These are phyloP conservation scores for Rhamnusium bicolor DNA, from an alignment of 2,888 invertebrate species.

Conservation along the genomic window DNA sequence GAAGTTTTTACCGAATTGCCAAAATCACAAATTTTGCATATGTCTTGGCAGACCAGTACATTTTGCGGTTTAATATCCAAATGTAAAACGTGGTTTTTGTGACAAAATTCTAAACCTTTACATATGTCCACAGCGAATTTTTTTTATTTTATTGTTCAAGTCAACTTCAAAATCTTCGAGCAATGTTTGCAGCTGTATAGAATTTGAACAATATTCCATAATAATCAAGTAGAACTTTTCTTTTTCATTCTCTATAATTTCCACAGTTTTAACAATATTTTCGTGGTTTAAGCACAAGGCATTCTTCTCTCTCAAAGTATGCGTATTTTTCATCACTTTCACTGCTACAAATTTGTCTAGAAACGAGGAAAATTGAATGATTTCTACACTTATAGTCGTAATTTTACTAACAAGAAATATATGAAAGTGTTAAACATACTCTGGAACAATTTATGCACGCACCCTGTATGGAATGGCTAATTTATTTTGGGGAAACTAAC, in stretches of 20 bases:
- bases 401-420: no score
- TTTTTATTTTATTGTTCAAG: conserved; percentile 38
- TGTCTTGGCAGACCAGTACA: conserved; percentile 60
- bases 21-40: conserved; percentile 69
- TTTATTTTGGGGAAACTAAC: no score
- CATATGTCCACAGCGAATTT: conserved; percentile 60
- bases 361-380: conserved; percentile 30
- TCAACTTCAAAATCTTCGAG: conserved; percentile 53
- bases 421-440: no score
- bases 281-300: conserved; percentile 59
- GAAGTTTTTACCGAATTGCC: conserved; percentile 62
- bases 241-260: conserved; percentile 57
- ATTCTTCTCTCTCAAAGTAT: conserved; percentile 59
- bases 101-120: conserved; percentile 63
- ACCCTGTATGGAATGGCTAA: no score
- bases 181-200: conserved; percentile 60
- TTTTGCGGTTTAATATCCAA: conserved; percentile 69
- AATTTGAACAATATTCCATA: conserved; percentile 64
- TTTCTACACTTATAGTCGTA: background rate
- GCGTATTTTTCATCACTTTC: conserved; percentile 60
- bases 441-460: no score
- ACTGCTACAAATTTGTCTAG: conserved; percentile 63
- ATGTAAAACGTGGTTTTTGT: conserved; percentile 63
- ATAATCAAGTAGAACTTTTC: conserved; percentile 61
- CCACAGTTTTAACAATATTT: conserved; percentile 63